Percentiles rank a stretch among this genome's conserved stretches.
Evolutionary conservation across 1,140 invertebrate species (phyloP).

Genomic region (Nylanderia fulva): DNA sequence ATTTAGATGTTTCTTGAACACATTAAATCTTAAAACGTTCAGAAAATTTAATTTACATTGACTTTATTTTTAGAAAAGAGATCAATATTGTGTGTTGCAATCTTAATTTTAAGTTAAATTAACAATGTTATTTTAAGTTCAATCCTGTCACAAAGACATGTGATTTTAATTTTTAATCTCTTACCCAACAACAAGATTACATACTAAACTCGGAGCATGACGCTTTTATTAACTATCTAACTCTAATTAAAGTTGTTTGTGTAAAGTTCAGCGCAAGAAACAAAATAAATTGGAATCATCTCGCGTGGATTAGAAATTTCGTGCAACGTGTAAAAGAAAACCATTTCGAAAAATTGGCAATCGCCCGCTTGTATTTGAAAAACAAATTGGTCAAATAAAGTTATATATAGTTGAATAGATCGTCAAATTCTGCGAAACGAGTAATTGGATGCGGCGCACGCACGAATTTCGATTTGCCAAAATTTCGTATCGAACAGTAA

Average conservation of each 20-base stretch:
- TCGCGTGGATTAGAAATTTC: conserved; percentile 7
- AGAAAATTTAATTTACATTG: not conserved
- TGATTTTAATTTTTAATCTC: conserved; percentile 21
- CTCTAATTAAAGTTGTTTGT: conserved; percentile 18
- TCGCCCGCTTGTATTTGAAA: not conserved
- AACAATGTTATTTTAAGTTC: conserved; percentile 10
- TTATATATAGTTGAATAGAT: conserved; percentile 25
- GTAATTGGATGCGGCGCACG: not conserved
- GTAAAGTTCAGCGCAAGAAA: not conserved
- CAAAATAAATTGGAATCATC: not conserved
- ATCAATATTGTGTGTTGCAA: not conserved
- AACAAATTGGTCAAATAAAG: conserved; percentile 9
- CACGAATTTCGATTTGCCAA: conserved; percentile 12
- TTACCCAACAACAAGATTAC: not conserved
- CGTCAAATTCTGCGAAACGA: conserved; percentile 24
- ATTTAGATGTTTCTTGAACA: not conserved
- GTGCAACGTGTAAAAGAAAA: not conserved
- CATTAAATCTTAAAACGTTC: not conserved
- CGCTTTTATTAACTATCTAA: conserved; percentile 23
- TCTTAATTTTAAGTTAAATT: conserved; percentile 31
- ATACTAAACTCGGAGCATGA: not conserved
- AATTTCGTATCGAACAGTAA: conserved; percentile 3
- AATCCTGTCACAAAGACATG: not conserved
- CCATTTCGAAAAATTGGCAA: not conserved
- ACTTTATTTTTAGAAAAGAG: not conserved